Conservation (phyloP, 2,797 vertebrate species). For the Hapalemur alaotrensis region DNA sequence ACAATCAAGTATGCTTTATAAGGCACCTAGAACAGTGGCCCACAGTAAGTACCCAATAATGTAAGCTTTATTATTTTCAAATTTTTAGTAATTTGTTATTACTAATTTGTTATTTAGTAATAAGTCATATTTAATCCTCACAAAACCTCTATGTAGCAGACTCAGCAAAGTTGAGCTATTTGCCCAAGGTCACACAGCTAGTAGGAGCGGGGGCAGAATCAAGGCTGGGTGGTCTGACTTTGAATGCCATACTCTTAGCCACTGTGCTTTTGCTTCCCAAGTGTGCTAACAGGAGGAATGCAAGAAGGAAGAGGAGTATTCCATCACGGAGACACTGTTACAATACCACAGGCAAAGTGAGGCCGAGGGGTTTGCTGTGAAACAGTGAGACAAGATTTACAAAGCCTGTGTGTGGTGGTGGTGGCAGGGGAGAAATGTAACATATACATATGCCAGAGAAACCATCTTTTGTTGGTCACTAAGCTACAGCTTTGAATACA, state of each 20-base stretch:
- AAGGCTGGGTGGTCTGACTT: neutral
- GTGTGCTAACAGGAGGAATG: neutral
- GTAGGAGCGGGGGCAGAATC: neutral
- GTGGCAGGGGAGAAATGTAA: neutral
- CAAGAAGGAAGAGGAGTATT: neutral
- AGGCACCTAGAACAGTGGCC: neutral
- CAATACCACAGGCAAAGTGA: neutral
- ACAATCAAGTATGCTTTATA: neutral
- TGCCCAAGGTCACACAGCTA: neutral
- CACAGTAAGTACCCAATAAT: neutral
- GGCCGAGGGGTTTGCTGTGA: neutral
- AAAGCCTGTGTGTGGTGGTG: neutral
- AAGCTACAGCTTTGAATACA: constrained; percentile 14
- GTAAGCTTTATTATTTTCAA: neutral
- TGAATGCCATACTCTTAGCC: neutral
- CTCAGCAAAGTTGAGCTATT: neutral
- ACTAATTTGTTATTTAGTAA: neutral
- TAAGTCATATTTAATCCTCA: neutral
- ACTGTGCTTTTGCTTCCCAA: neutral
- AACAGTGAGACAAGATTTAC: neutral
- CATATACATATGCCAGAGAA: neutral
- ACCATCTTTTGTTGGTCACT: neutral
- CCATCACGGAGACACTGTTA: neutral
- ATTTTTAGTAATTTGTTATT: neutral
- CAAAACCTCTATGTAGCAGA: neutral